Conservation (phyloP, 2,888 invertebrate genomes). For the Acleris cristana region DNA sequence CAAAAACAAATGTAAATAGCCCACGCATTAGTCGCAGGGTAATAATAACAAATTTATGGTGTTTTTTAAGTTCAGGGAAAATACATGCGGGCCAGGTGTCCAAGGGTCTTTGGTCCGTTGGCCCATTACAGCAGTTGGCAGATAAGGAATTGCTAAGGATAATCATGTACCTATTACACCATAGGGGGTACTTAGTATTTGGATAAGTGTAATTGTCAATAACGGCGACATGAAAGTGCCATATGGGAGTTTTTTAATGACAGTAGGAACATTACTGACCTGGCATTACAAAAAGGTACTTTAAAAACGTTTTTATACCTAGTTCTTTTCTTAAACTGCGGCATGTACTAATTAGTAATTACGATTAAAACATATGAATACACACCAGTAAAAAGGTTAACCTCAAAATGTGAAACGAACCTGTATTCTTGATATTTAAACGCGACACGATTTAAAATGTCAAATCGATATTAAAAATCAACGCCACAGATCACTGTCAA, state of each 20-base stretch:
- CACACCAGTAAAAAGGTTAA: slow-evolving; percentile 17
- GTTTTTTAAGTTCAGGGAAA: slow-evolving; percentile 15
- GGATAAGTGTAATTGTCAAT: too few relatives aligned
- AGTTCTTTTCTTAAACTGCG: too few relatives aligned
- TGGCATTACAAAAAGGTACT: too few relatives aligned
- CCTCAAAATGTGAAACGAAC: slow-evolving; percentile 17
- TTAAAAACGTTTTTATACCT: too few relatives aligned
- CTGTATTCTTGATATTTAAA: slow-evolving; percentile 32
- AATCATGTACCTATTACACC: slow-evolving; percentile 22
- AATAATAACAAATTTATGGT: slow-evolving; percentile 51
- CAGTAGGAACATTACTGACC: too few relatives aligned
- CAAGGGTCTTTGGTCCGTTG: slow-evolving; percentile 33
- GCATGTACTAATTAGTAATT: too few relatives aligned
- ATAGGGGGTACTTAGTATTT: too few relatives aligned
- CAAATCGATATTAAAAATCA: slow-evolving; percentile 29
- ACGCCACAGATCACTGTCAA: slow-evolving; percentile 11
- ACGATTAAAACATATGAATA: too few relatives aligned
- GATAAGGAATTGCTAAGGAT: slow-evolving; percentile 32
- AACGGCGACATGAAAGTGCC: too few relatives aligned
- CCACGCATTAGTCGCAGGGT: slow-evolving; percentile 50
- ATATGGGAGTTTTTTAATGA: too few relatives aligned
- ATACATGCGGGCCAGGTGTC: slow-evolving; percentile 51
- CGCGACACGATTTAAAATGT: slow-evolving; percentile 36
- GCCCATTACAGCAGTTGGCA: slow-evolving; percentile 26
- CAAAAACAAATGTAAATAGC: slow-evolving; percentile 48